Evolutionary conservation across 2,888 invertebrate genomes (phyloP).

Genomic region (Caenorhabditis virilis): DNA sequence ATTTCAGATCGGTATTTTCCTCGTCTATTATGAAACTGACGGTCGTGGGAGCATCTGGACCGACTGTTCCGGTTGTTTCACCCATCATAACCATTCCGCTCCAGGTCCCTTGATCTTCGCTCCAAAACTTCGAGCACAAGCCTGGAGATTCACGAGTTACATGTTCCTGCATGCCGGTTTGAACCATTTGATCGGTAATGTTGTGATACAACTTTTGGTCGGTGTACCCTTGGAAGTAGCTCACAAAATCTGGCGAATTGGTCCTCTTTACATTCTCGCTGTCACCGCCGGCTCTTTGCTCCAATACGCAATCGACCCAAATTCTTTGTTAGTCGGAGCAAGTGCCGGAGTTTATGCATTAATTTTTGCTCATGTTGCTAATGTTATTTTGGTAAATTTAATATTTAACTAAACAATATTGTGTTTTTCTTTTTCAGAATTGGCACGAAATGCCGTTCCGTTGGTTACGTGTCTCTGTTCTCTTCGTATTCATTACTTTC

Average conservation of each 20-base stretch:
- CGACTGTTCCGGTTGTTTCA: conserved; percentile 79
- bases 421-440: conserved; percentile 75
- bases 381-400: conserved; percentile 69
- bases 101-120: conserved; percentile 79
- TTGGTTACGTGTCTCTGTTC: conserved; percentile 81
- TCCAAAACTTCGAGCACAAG: conserved; percentile 83
- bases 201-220: conserved; percentile 87
- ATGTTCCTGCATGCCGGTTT: conserved; percentile 70
- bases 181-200: conserved; percentile 83
- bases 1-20: conserved; percentile 72
- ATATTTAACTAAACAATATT: background rate
- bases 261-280: conserved; percentile 71
- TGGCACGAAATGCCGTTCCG: conserved; percentile 96
- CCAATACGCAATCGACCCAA: conserved; percentile 71
- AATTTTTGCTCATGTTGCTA: conserved; percentile 70
- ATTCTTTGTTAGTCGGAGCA: conserved; percentile 76
- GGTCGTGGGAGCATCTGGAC: conserved; percentile 69
- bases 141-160: conserved; percentile 91
- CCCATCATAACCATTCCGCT: conserved; percentile 21
- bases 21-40: conserved; percentile 71
- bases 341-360: conserved; percentile 71
- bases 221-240: conserved; percentile 95
- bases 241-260: conserved; percentile 85
- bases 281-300: conserved; percentile 70
- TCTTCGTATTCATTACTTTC: conserved; percentile 80